Percentiles rank a stretch among this genome's conserved stretches.
Conservation (phyloP, 2,797 vertebrate genomes). For the Melopsittacus undulatus region DNA sequence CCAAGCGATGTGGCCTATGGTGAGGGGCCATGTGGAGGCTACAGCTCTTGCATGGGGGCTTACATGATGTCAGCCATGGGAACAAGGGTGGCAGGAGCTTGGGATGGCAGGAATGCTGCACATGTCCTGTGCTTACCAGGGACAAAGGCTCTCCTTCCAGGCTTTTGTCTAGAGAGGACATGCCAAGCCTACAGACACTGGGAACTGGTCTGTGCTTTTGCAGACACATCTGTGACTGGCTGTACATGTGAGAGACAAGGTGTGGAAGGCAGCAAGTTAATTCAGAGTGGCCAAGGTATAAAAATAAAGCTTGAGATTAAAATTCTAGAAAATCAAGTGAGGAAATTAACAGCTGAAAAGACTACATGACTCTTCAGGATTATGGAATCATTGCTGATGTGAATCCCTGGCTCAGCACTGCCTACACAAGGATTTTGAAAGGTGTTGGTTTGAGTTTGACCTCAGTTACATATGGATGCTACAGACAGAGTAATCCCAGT, state of each 20-base stretch:
- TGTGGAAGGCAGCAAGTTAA: neutral
- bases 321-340: neutral
- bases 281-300: neutral
- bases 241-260: accelerated
- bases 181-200: neutral
- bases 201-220: neutral
- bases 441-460: neutral
- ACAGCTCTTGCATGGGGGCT: neutral
- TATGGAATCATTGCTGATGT: neutral
- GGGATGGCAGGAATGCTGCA: neutral
- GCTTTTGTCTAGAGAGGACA: neutral
- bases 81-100: neutral
- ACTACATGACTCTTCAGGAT: neutral
- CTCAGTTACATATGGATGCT: neutral
- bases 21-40: accelerated
- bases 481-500: neutral
- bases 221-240: neutral
- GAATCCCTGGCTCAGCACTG: neutral
- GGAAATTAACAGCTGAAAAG: neutral
- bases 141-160: neutral
- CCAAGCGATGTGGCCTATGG: accelerated
- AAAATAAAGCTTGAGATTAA: neutral
- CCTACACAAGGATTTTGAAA: neutral
- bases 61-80: accelerated
- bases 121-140: accelerated